Percentiles rank a stretch among this genome's conserved stretches.
These are phyloP conservation scores for Rousettus leschenaultii DNA, from an alignment of 2,113 vertebrate genomes.

Conservation along the genomic window DNA sequence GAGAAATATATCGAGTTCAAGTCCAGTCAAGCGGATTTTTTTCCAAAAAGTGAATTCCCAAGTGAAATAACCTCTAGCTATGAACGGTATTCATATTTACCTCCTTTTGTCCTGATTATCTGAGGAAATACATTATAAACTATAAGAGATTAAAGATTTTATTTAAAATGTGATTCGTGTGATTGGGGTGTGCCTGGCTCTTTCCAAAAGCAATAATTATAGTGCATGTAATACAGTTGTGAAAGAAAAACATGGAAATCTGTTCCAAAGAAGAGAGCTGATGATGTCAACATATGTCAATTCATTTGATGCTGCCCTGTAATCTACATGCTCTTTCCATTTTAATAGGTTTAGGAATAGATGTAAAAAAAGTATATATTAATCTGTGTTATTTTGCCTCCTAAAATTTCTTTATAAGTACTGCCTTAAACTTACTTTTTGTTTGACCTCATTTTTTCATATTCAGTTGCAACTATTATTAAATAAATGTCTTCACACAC, in stretches of 20 bases:
- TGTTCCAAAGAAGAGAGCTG: neutral
- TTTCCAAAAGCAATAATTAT: neutral
- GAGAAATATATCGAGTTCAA: neutral
- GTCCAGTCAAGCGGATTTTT: neutral
- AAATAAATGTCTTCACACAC: neutral
- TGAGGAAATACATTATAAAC: neutral
- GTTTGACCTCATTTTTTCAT: neutral
- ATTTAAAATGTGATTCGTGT: neutral
- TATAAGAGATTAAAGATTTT: neutral
- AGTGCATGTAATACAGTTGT: neutral
- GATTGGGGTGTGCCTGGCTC: neutral
- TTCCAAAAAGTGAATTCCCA: neutral
- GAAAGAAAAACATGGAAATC: neutral
- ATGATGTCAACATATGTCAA: too few species aligned
- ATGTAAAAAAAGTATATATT: neutral
- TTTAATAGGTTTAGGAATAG: neutral
- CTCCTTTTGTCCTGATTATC: neutral
- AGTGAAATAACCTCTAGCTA: neutral
- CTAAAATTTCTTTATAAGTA: neutral
- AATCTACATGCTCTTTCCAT: neutral
- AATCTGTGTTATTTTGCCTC: neutral
- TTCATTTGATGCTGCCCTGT: neutral
- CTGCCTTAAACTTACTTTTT: neutral
- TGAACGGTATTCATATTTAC: neutral
- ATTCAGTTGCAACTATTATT: neutral